Conservation (phyloP, 1,140 invertebrate species). For the Solenopsis fugax region DNA sequence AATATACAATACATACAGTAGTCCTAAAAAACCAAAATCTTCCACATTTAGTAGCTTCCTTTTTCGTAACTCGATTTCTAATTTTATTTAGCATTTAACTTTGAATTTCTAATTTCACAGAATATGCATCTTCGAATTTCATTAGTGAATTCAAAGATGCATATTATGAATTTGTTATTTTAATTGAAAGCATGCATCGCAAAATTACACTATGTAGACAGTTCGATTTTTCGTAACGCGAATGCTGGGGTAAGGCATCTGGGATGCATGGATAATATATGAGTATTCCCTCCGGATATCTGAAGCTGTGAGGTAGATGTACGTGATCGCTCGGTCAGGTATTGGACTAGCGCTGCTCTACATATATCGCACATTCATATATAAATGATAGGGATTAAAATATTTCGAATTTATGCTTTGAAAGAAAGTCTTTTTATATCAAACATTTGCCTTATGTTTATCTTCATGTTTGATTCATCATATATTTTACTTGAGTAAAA, state of each 20-base stretch:
- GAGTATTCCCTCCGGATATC: background rate
- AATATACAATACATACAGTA: background rate
- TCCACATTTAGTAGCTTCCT: background rate
- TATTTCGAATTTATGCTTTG: background rate
- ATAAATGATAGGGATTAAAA: background rate
- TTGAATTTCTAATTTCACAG: background rate
- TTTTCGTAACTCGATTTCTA: background rate
- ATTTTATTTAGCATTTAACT: background rate
- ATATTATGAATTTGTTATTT: constrained; percentile 3
- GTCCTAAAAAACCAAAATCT: background rate
- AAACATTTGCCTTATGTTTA: background rate
- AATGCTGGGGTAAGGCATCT: background rate
- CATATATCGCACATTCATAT: background rate
- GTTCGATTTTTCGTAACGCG: background rate
- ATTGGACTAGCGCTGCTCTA: background rate
- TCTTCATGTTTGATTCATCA: background rate
- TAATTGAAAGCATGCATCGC: background rate
- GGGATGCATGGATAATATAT: constrained; percentile 20
- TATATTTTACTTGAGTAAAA: background rate
- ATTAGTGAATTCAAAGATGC: background rate
- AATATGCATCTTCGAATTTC: background rate
- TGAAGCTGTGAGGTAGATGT: background rate
- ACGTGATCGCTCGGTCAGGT: constrained; percentile 14
- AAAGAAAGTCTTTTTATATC: background rate
- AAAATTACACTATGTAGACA: background rate